phyloP scores from a whole-genome alignment of 2,113 vertebrate genomes.

The Pterocles orientalis region DNA sequence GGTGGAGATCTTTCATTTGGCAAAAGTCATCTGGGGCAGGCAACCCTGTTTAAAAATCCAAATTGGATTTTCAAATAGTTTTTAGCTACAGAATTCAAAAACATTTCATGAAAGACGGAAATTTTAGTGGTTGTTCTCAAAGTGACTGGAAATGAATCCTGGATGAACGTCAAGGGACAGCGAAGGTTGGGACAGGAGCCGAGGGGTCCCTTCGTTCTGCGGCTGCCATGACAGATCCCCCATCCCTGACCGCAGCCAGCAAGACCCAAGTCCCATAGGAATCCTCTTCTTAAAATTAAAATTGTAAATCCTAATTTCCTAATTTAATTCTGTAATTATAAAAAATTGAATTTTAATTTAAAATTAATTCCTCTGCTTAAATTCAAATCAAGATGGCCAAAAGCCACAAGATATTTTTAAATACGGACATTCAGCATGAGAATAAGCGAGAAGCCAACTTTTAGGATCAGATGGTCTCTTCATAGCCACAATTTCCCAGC shows the following conservation, averaged over 20 bases:
- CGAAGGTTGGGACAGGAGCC: too few relatives aligned
- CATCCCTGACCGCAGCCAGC: not conserved
- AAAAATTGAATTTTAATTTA: too few relatives aligned
- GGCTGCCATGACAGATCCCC: not conserved
- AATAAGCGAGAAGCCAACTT: not conserved
- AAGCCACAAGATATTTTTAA: not conserved
- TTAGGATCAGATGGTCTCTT: not conserved
- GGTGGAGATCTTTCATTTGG: not conserved
- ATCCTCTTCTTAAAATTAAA: too few relatives aligned
- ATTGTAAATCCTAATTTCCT: too few relatives aligned
- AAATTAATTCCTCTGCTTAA: not conserved
- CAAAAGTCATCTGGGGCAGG: not conserved
- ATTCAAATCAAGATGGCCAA: not conserved
- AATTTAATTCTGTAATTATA: too few relatives aligned
- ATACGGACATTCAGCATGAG: too few relatives aligned
- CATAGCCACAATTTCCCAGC: not conserved
- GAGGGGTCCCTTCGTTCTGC: too few relatives aligned
- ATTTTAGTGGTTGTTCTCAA: not conserved
- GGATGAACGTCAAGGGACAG: not conserved
- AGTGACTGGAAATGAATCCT: not conserved
- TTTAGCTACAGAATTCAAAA: not conserved
- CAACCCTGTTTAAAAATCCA: not conserved
- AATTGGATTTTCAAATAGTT: not conserved
- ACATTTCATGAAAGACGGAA: not conserved
- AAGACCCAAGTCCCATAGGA: not conserved